These are phyloP conservation scores for Eulimnadia texana DNA, from an alignment of 1,140 invertebrate genomes.

Conservation along the genomic window DNA sequence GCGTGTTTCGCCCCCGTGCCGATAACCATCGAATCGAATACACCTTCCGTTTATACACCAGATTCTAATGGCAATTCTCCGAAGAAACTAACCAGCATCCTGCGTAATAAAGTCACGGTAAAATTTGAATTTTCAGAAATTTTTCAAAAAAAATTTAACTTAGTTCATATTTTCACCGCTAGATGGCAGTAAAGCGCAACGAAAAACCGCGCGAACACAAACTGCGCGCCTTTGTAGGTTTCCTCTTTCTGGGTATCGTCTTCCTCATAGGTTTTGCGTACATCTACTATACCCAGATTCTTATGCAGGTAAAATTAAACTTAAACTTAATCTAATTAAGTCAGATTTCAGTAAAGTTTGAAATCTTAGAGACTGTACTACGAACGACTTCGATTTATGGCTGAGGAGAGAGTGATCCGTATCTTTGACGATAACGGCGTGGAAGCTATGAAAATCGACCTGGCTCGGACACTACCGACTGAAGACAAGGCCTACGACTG, in stretches of 20 bases:
- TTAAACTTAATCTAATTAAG: neutral
- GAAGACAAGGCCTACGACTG: conserved; percentile 50
- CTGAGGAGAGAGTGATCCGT: conserved; percentile 54
- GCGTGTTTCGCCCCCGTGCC: neutral
- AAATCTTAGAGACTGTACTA: conserved; percentile 70
- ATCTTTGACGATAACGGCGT: conserved; percentile 51
- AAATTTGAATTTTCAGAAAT: too few species aligned
- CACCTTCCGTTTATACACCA: neutral
- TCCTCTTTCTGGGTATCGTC: conserved; percentile 61
- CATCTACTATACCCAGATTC: conserved; percentile 62
- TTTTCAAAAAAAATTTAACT: too few species aligned
- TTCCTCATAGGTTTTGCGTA: conserved; percentile 69
- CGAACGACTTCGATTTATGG: conserved; percentile 65
- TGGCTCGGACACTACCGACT: conserved; percentile 43
- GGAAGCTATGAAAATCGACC: conserved; percentile 50
- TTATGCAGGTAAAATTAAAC: conserved; percentile 34
- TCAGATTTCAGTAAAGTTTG: neutral
- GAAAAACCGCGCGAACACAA: conserved; percentile 43
- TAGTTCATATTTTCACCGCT: too few species aligned
- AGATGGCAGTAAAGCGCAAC: conserved; percentile 36
- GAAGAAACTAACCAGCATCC: neutral
- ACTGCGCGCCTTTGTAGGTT: conserved; percentile 57
- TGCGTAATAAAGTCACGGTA: neutral
- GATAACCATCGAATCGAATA: neutral
- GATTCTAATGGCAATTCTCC: neutral